These are phyloP conservation scores for Sphaerodactylus townsendi DNA, from an alignment of 2,113 vertebrate species.

Conservation along the genomic window DNA sequence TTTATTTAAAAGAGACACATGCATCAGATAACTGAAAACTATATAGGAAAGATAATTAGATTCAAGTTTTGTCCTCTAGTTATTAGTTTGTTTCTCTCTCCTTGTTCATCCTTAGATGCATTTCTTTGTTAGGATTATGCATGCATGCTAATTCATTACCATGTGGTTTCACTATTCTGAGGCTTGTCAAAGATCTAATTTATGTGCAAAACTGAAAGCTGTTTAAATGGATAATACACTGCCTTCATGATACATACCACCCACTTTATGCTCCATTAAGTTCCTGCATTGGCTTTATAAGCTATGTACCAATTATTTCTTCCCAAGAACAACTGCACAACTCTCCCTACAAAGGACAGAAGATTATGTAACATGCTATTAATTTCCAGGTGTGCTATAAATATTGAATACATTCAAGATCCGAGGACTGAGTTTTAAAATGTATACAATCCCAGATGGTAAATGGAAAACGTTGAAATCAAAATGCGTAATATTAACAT, in stretches of 20 bases:
- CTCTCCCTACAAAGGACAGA: slow-evolving; percentile 57
- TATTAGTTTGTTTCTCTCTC: slow-evolving; percentile 13
- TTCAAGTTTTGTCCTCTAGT: slow-evolving; percentile 52
- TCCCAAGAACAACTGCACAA: slow-evolving; percentile 57
- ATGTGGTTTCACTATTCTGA: slow-evolving; percentile 53
- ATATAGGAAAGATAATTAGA: slow-evolving; percentile 66
- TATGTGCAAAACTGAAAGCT: slow-evolving; percentile 63
- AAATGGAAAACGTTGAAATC: background rate
- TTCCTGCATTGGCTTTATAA: slow-evolving; percentile 64
- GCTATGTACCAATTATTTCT: slow-evolving; percentile 68
- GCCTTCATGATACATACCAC: slow-evolving; percentile 65
- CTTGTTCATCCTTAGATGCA: slow-evolving; percentile 38
- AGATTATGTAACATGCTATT: slow-evolving; percentile 62
- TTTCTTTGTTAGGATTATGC: slow-evolving; percentile 63
- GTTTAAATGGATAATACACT: slow-evolving; percentile 70
- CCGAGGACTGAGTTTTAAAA: slow-evolving; percentile 53
- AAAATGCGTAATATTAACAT: background rate
- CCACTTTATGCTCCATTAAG: slow-evolving; percentile 70
- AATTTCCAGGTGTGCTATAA: slow-evolving; percentile 49
- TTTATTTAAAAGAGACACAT: slow-evolving; percentile 40
- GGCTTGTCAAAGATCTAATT: slow-evolving; percentile 59
- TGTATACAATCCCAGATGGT: slow-evolving; percentile 29
- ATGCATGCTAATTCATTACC: slow-evolving; percentile 64
- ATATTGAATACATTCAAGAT: slow-evolving; percentile 37
- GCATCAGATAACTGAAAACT: slow-evolving; percentile 44